These are phyloP conservation scores for Gobionotothen gibberifrons DNA, from an alignment of 2,797 vertebrate species.

Conservation along the genomic window DNA sequence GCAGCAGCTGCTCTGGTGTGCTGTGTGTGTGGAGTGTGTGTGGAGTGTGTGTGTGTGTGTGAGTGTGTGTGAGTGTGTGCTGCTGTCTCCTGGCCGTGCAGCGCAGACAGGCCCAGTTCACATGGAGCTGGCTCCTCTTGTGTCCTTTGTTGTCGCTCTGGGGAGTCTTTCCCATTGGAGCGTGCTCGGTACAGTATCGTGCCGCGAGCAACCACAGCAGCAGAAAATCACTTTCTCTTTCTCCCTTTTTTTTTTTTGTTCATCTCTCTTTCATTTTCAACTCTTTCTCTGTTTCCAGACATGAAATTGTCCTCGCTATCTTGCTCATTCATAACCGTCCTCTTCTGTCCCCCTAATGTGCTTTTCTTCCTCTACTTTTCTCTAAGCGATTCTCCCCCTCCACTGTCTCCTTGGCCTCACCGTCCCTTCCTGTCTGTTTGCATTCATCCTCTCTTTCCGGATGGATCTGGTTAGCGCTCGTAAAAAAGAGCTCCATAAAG, in stretches of 20 bases:
- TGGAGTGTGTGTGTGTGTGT: constrained; percentile 46
- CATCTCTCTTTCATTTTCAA: constrained; percentile 11
- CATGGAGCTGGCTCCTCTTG: constrained; percentile 84
- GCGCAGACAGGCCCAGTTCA: constrained; percentile 77
- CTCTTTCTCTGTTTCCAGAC: constrained; percentile 7
- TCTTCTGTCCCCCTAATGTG: constrained; percentile 43
- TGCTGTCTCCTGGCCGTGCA: constrained; percentile 70
- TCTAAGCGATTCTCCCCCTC: constrained; percentile 34
- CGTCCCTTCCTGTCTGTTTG: constrained; percentile 43
- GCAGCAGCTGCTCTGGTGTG: constrained; percentile 79
- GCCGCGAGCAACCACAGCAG: constrained; percentile 48
- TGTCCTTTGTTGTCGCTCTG: constrained; percentile 86
- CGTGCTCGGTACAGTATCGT: constrained; percentile 60
- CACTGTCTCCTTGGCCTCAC: constrained; percentile 33
- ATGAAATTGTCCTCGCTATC: constrained; percentile 12
- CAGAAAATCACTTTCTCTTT: constrained; percentile 34
- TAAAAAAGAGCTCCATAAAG: constrained; percentile 41
- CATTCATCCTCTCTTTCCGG: constrained; percentile 42
- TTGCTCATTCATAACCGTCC: constrained; percentile 22
- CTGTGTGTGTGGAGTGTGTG: constrained; percentile 42
- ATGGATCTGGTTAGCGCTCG: constrained; percentile 50
- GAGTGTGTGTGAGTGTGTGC: constrained; percentile 41
- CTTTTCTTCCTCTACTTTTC: constrained; percentile 33
- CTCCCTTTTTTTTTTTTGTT: constrained; percentile 14
- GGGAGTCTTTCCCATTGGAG: constrained; percentile 77